A percentile compares a stretch with the other conserved stretches of the same genome.
phyloP scores from a whole-genome alignment of 92 coral and sea anemone genomes.

The Epizoanthus fatuus region DNA sequence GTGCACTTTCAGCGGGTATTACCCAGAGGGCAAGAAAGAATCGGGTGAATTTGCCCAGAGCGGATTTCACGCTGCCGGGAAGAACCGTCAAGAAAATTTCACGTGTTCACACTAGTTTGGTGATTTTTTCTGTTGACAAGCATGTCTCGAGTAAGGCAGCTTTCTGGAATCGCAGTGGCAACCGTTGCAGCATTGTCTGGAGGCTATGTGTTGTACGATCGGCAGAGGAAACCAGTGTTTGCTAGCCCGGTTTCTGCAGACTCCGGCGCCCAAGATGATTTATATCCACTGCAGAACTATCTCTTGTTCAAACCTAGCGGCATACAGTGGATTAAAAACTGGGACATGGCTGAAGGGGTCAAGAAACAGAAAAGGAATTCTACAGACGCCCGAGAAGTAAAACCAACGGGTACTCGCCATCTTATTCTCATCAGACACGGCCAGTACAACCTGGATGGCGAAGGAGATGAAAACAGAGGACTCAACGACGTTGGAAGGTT shows the following conservation, averaged over 20 bases:
- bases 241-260: constrained; percentile 62
- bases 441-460: constrained; percentile 80
- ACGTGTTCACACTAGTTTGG: no score
- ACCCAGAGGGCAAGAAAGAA: no score
- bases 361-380: constrained; percentile 61
- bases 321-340: constrained; percentile 81
- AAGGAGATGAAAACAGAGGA: constrained; percentile 70
- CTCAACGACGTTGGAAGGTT: constrained; percentile 95
- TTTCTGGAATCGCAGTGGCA: constrained; percentile 77
- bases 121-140: neutral
- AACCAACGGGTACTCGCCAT: constrained; percentile 93
- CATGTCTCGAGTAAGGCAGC: constrained; percentile 77
- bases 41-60: no score
- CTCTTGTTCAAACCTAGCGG: constrained; percentile 74
- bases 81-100: neutral
- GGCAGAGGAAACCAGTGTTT: constrained; percentile 58
- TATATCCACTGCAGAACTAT: constrained; percentile 58
- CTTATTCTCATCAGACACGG: constrained; percentile 93
- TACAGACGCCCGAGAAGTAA: constrained; percentile 62
- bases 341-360: constrained; percentile 80
- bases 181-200: constrained; percentile 86
- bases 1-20: no score
- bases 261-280: constrained; percentile 41
- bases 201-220: constrained; percentile 67
- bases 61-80: neutral